phyloP scores from a whole-genome alignment of 2,888 invertebrate genomes.

The Nephrotoma flavescens region DNA sequence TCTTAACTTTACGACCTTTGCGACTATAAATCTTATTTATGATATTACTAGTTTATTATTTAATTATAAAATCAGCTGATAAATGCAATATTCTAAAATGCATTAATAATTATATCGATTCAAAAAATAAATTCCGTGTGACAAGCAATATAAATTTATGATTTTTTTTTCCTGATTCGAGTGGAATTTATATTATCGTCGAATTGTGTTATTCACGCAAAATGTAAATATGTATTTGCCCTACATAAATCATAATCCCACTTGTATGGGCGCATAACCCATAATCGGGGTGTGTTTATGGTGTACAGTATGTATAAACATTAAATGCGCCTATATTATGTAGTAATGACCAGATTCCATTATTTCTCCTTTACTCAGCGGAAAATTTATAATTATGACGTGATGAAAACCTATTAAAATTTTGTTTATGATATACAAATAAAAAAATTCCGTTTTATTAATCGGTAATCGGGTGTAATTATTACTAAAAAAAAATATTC shows the following conservation, averaged over 20 bases:
- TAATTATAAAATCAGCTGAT: background rate
- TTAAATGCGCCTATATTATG: too few relatives aligned
- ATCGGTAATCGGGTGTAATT: background rate
- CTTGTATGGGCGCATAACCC: too few relatives aligned
- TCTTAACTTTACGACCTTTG: background rate
- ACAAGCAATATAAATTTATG: background rate
- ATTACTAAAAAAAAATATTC: background rate
- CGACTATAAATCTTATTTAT: background rate
- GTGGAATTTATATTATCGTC: background rate
- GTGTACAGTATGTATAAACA: too few relatives aligned
- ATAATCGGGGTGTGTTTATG: too few relatives aligned
- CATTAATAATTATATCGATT: background rate
- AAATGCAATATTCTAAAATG: background rate
- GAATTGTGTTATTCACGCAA: background rate
- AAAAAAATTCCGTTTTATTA: background rate
- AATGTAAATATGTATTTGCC: background rate
- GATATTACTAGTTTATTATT: background rate
- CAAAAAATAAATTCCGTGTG: background rate
- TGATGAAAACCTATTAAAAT: background rate
- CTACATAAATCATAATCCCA: too few relatives aligned
- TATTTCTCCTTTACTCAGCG: too few relatives aligned
- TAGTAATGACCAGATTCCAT: too few relatives aligned
- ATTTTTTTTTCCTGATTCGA: too few relatives aligned
- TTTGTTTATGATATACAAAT: background rate
- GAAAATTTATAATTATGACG: background rate